phyloP scores from a whole-genome alignment of 2,797 vertebrate genomes.

The Pseudomugil tenellus region DNA sequence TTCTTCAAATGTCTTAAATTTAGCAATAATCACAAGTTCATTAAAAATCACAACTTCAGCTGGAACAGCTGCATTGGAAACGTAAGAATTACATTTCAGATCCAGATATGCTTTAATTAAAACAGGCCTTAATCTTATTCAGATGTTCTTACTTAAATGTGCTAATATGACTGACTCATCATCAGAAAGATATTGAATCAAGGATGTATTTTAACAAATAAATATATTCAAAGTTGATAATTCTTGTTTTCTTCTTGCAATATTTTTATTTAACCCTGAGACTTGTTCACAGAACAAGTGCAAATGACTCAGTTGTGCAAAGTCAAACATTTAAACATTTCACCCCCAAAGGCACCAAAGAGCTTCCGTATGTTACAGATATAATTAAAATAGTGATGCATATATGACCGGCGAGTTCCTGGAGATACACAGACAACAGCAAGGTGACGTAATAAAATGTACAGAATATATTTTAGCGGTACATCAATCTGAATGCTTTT shows the following conservation, averaged over 20 bases:
- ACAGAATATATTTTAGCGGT: neutral
- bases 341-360: conserved; percentile 17
- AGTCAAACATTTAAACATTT: conserved; percentile 18
- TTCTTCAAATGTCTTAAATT: conserved; percentile 27
- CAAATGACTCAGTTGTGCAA: conserved; percentile 21
- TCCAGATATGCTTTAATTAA: neutral
- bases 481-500: neutral
- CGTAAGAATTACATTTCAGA: neutral
- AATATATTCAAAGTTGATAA: conserved; percentile 52
- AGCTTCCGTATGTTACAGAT: too few relatives aligned
- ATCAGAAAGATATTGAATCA: conserved; percentile 28
- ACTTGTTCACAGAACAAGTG: conserved; percentile 57
- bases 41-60: conserved; percentile 10
- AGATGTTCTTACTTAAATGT: conserved; percentile 38
- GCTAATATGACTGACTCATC: conserved; percentile 27
- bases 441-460: neutral
- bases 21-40: neutral
- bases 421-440: neutral
- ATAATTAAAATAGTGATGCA: too few relatives aligned
- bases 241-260: conserved; percentile 19
- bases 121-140: conserved; percentile 32
- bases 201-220: conserved; percentile 75
- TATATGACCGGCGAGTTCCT: neutral
- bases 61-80: neutral
- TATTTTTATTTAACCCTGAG: conserved; percentile 54